Evolutionary conservation across 1,140 invertebrate genomes (phyloP), one percentile per base, ranked within the genome.

Genomic region (Sarcophaga bullata): DNA sequence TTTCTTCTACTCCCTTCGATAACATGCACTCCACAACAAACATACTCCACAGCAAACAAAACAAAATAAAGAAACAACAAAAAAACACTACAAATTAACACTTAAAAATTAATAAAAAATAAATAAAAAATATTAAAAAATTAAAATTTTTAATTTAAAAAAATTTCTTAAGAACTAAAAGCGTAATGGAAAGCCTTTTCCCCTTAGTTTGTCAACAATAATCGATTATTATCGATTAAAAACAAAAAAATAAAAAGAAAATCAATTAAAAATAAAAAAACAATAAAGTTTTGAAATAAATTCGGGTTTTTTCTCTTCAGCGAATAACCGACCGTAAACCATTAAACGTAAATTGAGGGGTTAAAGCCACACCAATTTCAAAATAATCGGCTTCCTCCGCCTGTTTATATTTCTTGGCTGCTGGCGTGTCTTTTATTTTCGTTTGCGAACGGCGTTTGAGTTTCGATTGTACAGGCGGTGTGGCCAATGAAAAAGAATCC

Each of bases 151-250:
- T 8, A 78, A 83, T 17, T 68, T 52, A 81, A 73, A 13, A 73
- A 73, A 82, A 80, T 72, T 52, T 58, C 83, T 84, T 89, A 89
- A 84, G 81, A 87, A 87, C 87, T 89, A 89, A 84, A 89, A 89
- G 88, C 88, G 88, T 89, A 86, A 86, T 86, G 84, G 84, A 87
- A 85, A 86, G 89, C 86, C 88, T 82, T 89, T 89, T 88, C 87
- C 85, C 88, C 88, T 88, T 85, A 85, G 88, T 89, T 89, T 89
- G 88, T 89, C 88, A 89, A 87, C 87, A 84, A 85, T 80, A 84
- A 54, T 73, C 81, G 78, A 81, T 82, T 37, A 37, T 37, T 37
- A 37, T 37, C 25, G 25, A 2, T 37, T 82, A 72, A 81, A 83
- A 52, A 11, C 6, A 50, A 81, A 52, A 73, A 73, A 25, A n/a